Conservation (phyloP, 2,797 vertebrate genomes). For the Enteromius unitaeniatus region DNA sequence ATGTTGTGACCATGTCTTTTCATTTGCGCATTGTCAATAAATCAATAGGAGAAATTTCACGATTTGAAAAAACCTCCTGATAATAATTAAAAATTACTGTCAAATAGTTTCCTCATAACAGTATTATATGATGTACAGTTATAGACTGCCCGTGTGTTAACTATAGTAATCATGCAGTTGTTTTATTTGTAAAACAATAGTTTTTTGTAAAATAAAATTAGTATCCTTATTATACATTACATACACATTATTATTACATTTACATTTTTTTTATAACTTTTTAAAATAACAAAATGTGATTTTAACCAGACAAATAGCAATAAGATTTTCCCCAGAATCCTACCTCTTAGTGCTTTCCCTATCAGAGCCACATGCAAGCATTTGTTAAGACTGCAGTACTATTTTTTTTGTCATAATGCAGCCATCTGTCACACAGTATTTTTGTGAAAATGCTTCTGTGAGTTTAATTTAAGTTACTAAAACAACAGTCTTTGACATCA, state of each 20-base stretch:
- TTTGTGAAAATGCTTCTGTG: constrained; percentile 2
- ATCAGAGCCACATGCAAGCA: not conserved
- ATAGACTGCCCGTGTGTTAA: too few relatives aligned
- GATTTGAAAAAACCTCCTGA: too few relatives aligned
- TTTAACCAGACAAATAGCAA: not conserved
- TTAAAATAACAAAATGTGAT: too few relatives aligned
- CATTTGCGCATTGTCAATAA: too few relatives aligned
- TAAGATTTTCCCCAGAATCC: not conserved
- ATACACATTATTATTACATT: not conserved
- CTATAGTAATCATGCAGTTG: too few relatives aligned
- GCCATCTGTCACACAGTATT: not conserved
- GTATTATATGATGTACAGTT: too few relatives aligned
- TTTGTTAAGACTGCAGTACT: not conserved
- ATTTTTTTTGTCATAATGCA: not conserved
- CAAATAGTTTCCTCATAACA: too few relatives aligned
- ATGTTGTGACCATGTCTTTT: too few relatives aligned
- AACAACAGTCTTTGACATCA: not conserved
- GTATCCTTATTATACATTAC: not conserved
- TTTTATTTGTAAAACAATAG: too few relatives aligned
- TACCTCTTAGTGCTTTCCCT: not conserved
- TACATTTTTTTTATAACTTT: too few relatives aligned
- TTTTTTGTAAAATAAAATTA: too few relatives aligned
- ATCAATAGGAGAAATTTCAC: too few relatives aligned
- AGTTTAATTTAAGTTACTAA: not conserved
- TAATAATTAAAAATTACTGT: not conserved